Evolutionary conservation across 2,797 vertebrate species (phyloP).

Genomic region (Tokudaia muenninki): DNA sequence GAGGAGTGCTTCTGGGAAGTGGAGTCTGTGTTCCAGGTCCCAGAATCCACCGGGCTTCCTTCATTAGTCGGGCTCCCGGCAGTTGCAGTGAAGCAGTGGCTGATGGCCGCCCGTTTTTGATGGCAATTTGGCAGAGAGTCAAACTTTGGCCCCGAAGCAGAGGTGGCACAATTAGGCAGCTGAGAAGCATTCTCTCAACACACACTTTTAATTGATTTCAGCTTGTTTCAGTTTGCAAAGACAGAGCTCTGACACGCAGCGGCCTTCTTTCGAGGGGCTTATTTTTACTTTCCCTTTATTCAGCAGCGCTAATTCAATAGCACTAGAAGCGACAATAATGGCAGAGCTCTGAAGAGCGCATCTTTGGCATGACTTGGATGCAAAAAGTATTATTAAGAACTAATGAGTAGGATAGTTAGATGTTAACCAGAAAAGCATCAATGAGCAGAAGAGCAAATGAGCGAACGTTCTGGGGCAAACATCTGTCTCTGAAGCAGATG

Average conservation of each 20-base stretch:
- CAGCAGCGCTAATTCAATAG: slow-evolving; percentile 68
- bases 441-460: slow-evolving; percentile 67
- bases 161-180: slow-evolving; percentile 86
- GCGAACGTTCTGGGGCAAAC: slow-evolving; percentile 67
- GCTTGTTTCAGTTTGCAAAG: slow-evolving; percentile 79
- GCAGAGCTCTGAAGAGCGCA: slow-evolving; percentile 64
- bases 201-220: slow-evolving; percentile 80
- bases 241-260: slow-evolving; percentile 67
- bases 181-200: slow-evolving; percentile 70
- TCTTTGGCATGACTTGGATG: slow-evolving; percentile 79
- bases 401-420: slow-evolving; percentile 80
- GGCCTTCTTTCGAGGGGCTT: slow-evolving; percentile 72
- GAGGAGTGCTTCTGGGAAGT: neutral
- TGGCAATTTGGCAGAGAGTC: slow-evolving; percentile 82
- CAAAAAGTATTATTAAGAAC: slow-evolving; percentile 77
- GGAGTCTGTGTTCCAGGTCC: neutral
- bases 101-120: slow-evolving; percentile 73
- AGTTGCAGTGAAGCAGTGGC: neutral
- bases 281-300: slow-evolving; percentile 83
- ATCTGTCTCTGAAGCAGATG: slow-evolving; percentile 83
- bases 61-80: neutral
- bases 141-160: slow-evolving; percentile 83
- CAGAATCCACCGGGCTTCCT: slow-evolving; percentile 20
- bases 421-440: slow-evolving; percentile 78
- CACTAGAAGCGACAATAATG: slow-evolving; percentile 78